Conservation (phyloP, 2,797 vertebrate genomes). For the Cossypha heuglini region DNA sequence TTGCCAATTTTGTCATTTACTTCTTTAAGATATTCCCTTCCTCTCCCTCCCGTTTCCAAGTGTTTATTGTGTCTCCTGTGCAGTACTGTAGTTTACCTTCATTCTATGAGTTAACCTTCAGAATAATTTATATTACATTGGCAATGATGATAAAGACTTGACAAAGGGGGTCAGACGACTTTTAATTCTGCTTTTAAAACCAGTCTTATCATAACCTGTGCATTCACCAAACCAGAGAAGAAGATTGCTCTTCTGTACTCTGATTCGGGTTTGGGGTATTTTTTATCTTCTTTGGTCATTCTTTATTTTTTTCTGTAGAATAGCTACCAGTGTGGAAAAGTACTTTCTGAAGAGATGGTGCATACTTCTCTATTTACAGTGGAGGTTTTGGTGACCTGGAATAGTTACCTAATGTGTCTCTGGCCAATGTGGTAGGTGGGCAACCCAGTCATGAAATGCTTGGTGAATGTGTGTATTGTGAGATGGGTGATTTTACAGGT, state of each 20-base stretch:
- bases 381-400: not conserved
- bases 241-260: not conserved
- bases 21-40: not conserved
- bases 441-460: not conserved
- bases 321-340: not conserved
- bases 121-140: not conserved
- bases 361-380: not conserved
- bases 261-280: not conserved
- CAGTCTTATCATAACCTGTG: not conserved
- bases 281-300: not conserved
- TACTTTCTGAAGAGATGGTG: not conserved
- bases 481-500: not conserved
- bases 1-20: not conserved
- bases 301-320: not conserved
- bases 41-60: not conserved
- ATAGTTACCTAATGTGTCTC: not conserved
- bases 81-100: not conserved
- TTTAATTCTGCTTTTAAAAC: not conserved
- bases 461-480: not conserved
- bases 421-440: not conserved
- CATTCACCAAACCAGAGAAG: not conserved
- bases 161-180: not conserved
- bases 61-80: not conserved
- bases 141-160: not conserved
- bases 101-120: not conserved